These are phyloP conservation scores for Augochlora pura DNA, from an alignment of 1,140 invertebrate genomes.

Conservation along the genomic window DNA sequence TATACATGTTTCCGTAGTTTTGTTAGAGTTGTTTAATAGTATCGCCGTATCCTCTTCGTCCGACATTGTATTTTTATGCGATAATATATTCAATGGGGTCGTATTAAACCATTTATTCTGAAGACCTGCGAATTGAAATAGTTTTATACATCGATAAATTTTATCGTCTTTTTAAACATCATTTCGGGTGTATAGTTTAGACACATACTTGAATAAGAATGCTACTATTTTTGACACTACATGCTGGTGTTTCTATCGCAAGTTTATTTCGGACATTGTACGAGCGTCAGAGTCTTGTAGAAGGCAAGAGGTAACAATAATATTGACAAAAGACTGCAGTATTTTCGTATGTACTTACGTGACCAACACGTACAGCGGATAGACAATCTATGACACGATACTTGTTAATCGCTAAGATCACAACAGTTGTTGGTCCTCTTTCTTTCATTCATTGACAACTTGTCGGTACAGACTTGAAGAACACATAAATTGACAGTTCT, in stretches of 20 bases:
- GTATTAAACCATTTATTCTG: neutral
- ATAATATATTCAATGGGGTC: neutral
- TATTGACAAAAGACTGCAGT: neutral
- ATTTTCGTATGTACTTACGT: neutral
- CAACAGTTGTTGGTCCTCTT: constrained; percentile 9
- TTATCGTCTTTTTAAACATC: neutral
- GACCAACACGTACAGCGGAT: neutral
- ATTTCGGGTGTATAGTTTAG: neutral
- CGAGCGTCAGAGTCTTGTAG: neutral
- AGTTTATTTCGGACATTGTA: neutral
- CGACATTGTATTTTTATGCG: constrained; percentile 64
- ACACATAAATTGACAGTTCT: constrained; percentile 23
- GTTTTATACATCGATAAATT: neutral
- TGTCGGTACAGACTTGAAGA: neutral
- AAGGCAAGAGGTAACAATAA: neutral
- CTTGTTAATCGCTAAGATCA: neutral
- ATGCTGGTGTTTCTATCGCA: neutral
- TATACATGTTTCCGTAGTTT: constrained; percentile 46
- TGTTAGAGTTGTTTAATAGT: constrained; percentile 68
- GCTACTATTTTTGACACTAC: neutral
- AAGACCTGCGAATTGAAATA: neutral
- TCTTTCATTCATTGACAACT: constrained; percentile 28
- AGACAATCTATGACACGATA: neutral
- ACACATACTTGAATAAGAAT: neutral
- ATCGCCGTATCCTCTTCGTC: constrained; percentile 77